A percentile compares a stretch with the other conserved stretches of the same genome.
Evolutionary conservation across 2,113 vertebrate species (phyloP).

Genomic region (Stictonetta naevosa): DNA sequence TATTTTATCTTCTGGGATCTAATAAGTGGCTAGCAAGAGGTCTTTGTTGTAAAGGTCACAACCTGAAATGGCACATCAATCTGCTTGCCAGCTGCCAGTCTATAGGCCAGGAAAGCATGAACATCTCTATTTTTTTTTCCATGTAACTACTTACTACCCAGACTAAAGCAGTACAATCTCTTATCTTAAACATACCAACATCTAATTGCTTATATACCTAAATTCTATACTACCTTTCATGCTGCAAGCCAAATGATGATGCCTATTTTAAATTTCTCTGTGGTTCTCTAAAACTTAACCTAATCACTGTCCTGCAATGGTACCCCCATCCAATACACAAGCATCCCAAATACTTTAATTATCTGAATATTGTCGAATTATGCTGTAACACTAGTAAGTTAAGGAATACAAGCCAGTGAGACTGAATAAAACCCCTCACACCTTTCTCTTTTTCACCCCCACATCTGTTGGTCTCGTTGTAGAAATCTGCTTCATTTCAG

Average conservation of each 20-base stretch:
- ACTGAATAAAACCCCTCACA: background rate
- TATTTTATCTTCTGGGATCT: background rate
- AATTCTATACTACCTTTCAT: background rate
- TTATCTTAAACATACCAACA: background rate
- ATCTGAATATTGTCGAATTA: background rate
- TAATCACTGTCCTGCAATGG: background rate
- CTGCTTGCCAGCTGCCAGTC: background rate
- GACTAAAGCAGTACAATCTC: background rate
- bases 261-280: background rate
- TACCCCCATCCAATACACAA: background rate
- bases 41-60: slow-evolving; percentile 35
- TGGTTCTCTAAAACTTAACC: background rate
- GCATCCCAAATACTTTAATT: background rate
- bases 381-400: background rate
- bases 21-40: background rate
- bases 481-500: background rate
- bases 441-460: background rate
- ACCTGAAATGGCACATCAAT: slow-evolving; percentile 12
- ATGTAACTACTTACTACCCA: background rate
- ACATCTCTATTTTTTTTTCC: background rate
- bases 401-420: background rate
- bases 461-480: background rate
- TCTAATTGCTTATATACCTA: background rate
- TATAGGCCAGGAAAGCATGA: background rate
- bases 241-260: background rate